Evolutionary conservation across 2,113 vertebrate species (phyloP).

Genomic region (Labeo catla): DNA sequence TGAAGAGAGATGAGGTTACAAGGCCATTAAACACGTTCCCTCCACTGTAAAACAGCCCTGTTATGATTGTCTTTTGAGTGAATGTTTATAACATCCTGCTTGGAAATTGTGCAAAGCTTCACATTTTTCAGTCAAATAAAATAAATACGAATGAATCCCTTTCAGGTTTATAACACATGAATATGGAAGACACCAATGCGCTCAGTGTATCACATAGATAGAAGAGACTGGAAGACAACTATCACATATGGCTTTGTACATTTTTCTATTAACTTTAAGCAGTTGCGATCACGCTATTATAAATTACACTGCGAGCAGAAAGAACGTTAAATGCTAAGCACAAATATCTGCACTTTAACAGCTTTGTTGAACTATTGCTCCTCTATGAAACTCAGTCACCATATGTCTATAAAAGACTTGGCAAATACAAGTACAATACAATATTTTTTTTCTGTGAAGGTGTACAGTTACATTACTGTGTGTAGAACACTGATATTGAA

Average conservation of each 20-base stretch:
- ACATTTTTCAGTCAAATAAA: background rate
- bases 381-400: slow-evolving; percentile 16
- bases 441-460: background rate
- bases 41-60: background rate
- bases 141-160: background rate
- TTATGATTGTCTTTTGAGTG: slow-evolving; percentile 10
- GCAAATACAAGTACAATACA: slow-evolving; percentile 1
- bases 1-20: slow-evolving; percentile 6
- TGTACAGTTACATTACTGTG: background rate
- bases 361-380: slow-evolving; percentile 36
- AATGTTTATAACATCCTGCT: slow-evolving; percentile 36
- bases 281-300: background rate
- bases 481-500: background rate
- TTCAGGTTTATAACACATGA: background rate
- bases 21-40: slow-evolving; percentile 31
- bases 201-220: background rate
- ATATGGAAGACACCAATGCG: background rate
- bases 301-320: background rate
- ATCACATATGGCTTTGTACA: background rate
- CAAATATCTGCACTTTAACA: slow-evolving; percentile 26
- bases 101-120: slow-evolving; percentile 2
- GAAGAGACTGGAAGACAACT: background rate
- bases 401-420: slow-evolving; percentile 36
- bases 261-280: background rate
- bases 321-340: background rate